Percentiles rank a stretch among this genome's conserved stretches.
Conservation (phyloP, 2,113 vertebrate genomes). For the Nymphicus hollandicus region DNA sequence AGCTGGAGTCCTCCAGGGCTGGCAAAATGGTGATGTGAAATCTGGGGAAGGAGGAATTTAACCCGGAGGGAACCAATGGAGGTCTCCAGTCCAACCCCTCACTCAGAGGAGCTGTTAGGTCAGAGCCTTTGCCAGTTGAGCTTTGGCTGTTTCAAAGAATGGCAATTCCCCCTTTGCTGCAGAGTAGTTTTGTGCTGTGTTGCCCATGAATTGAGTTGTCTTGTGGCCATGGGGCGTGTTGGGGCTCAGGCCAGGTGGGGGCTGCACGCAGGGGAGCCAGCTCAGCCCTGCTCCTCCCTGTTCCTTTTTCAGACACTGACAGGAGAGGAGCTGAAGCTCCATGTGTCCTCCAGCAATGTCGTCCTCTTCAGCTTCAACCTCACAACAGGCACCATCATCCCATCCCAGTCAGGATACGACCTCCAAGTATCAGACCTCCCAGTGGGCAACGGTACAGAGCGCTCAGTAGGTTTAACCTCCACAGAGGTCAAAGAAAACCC, state of each 20-base stretch:
- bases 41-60: neutral
- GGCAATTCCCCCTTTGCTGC: neutral
- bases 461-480: conserved; percentile 16
- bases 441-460: conserved; percentile 56
- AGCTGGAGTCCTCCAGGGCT: neutral
- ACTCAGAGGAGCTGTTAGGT: neutral
- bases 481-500: neutral
- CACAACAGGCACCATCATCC: conserved; percentile 72
- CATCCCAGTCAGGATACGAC: conserved; percentile 79
- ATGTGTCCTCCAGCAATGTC: conserved; percentile 79
- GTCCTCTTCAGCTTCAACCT: conserved; percentile 79
- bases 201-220: neutral
- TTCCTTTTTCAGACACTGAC: conserved; percentile 80
- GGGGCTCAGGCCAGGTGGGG: neutral
- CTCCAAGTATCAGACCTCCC: conserved; percentile 66
- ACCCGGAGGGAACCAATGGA: neutral
- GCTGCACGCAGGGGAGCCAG: neutral
- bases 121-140: neutral
- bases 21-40: neutral
- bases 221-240: neutral
- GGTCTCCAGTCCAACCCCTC: neutral
- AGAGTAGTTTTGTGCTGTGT: accelerated
- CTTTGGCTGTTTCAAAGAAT: neutral
- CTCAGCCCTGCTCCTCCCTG: neutral
- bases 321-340: conserved; percentile 87